phyloP scores from a whole-genome alignment of 2,113 vertebrate genomes.

The Thalassoma bifasciatum region DNA sequence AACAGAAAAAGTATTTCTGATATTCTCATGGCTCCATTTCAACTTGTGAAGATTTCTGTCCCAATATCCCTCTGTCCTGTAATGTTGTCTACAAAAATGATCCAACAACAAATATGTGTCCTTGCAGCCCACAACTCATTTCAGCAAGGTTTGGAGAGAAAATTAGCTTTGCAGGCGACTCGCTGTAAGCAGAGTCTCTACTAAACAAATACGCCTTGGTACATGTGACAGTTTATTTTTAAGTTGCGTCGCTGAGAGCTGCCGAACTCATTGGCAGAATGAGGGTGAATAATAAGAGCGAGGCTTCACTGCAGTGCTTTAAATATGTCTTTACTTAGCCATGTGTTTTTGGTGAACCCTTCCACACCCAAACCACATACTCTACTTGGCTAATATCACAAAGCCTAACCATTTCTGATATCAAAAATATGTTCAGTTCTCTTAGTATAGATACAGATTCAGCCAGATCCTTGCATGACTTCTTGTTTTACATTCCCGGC shows the following conservation, averaged over 20 bases:
- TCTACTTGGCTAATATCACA: not conserved
- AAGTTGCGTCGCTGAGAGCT: slow-evolving; percentile 49
- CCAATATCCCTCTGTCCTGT: not conserved
- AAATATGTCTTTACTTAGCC: slow-evolving; percentile 17
- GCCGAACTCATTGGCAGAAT: slow-evolving; percentile 59
- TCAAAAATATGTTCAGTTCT: not conserved
- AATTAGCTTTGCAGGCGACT: slow-evolving; percentile 31
- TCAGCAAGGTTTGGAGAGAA: not conserved
- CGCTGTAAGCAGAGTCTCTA: slow-evolving; percentile 38
- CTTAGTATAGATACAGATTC: too few relatives aligned
- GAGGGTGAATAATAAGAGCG: slow-evolving; percentile 47
- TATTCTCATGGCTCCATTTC: slow-evolving; percentile 1
- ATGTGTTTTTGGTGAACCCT: not conserved
- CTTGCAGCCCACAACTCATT: not conserved
- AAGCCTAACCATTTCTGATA: not conserved
- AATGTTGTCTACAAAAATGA: not conserved
- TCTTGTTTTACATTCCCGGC: not conserved
- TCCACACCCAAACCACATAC: not conserved
- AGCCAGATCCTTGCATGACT: not conserved
- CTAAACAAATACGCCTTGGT: slow-evolving; percentile 41
- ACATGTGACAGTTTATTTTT: slow-evolving; percentile 69
- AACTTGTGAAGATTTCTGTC: not conserved
- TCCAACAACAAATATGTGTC: not conserved
- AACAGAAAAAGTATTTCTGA: slow-evolving; percentile 22
- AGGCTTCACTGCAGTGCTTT: slow-evolving; percentile 30